Base-by-base conservation (phyloP, 2,888 invertebrate genomes). In the Mactromeris polynyma region DNA sequence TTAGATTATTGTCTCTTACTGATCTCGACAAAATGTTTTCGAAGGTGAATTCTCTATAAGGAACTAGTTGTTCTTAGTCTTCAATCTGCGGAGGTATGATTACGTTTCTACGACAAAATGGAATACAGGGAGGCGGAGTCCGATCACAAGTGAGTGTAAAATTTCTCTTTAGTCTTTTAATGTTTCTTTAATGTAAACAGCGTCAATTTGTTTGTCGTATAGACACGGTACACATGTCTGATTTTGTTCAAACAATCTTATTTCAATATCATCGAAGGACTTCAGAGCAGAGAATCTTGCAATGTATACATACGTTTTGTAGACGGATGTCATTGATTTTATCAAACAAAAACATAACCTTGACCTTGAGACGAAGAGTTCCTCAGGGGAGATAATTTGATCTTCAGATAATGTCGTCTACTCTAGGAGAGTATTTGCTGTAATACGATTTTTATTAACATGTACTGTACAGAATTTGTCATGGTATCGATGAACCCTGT, bases 341-440 rank as follows among this genome's bases (percentile, higher is more conserved):
- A 69, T 77, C n/a, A 36, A 21, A 77, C 77, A 77, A 40, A 7
- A 33, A 77, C 77, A 77, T 26, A 2, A 36, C 73, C 73, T 73
- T 73, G 17, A 73, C 73, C 73, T 73, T 73, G 36, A 73, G 33
- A 58, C 58, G 58, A 58, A 58, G 26, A 58, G 26, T 58, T 26
- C 2, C 6, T 64, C 73, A 73, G 36, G 73, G 73, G 73, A 73
- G 73, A 33, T 73, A 73, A 73, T 73, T 33, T 73, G 36, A 33
- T 73, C 31, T 64, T 26, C 26, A 64, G 11, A 26, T 19, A 51
- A 26, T 64, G n/a, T 64, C 58, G n/a, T 6, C 9, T 64, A 4
- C 58, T 64, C 26, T n/a, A 26, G 58, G 26, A 64, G 4, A 0
- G 58, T n/a, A n/a, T n/a, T n/a, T 64, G 58, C 2, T 46, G 46